Base-by-base conservation (phyloP, 2,888 invertebrate genomes). In the Loripinus fragilis region DNA sequence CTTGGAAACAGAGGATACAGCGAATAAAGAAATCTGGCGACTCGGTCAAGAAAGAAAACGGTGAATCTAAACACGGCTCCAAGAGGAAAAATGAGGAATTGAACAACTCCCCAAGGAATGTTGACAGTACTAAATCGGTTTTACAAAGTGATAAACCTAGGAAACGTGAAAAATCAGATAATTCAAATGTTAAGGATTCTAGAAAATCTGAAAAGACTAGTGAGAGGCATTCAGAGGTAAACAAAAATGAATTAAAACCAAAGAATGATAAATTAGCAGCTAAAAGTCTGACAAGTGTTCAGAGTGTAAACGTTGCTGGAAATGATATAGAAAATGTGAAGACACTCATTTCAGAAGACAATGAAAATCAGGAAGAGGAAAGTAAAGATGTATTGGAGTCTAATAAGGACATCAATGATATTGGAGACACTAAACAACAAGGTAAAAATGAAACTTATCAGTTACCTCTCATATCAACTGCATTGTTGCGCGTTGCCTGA, bases 261-360 rank as follows among this genome's bases (percentile, higher is more conserved):
- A 86, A 79, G 71, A 83, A 86, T 28, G 69, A 12, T 33, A 52
- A 41, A 33, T 55, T 30, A 17, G 23, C 12, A 30, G 17, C 71
- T 28, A 73, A 67, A 52, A 83, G 83, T 78, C 68, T 55, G 10
- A 45, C 71, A 30, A 83, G 83, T 79, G 69, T 78, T 60, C 74
- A 83, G 38, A 81, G 80, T 68, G 68, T 55, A 7, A 76, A 76
- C 45, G 71, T 68, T 33, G 48, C 60, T 30, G 71, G 74, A 30
- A 78, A 76, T 81, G 80, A 81, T 71, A 38, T 83, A 30, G 83
- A 83, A 70, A 76, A 78, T 66, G 83, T 83, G 15, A 79, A 81
- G 48, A 83, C 83, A 35, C 50, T 83, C 65, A 79, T 83, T n/a
- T 83, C 83, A 55, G 83, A 83, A 55, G 76, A 80, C 28, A 71